Evolutionary conservation across 2,113 vertebrate genomes (phyloP).

Genomic region (Lepus europaeus): DNA sequence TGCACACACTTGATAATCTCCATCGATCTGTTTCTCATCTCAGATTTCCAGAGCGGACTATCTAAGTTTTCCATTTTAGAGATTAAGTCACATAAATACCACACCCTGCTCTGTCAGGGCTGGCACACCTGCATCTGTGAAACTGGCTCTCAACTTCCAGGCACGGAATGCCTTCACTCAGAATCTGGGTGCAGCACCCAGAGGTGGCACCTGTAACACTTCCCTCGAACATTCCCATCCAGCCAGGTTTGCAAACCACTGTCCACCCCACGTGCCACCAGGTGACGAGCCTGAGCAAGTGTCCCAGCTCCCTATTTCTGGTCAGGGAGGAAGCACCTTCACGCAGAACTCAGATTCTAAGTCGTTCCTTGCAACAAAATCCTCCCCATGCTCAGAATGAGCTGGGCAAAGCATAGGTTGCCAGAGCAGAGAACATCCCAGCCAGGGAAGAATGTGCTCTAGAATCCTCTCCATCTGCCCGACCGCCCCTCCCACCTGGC

Average conservation of each 20-base stretch:
- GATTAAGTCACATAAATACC: constrained; percentile 27
- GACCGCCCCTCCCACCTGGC: background rate
- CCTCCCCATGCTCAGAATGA: background rate
- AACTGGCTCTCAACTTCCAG: background rate
- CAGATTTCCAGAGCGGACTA: background rate
- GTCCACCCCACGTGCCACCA: too few relatives aligned
- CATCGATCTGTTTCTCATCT: background rate
- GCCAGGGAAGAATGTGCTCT: background rate
- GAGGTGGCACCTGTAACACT: background rate
- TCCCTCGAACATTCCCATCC: background rate
- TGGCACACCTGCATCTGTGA: background rate
- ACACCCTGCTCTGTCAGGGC: background rate
- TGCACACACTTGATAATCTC: background rate
- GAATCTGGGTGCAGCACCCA: background rate
- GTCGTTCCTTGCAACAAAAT: background rate
- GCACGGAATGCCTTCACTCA: background rate
- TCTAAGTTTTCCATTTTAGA: constrained; percentile 8
- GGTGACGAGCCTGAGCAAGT: background rate
- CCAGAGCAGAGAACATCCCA: background rate
- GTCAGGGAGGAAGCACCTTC: background rate
- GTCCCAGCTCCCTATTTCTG: background rate
- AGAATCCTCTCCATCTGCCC: background rate
- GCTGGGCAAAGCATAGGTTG: background rate
- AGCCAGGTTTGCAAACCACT: background rate
- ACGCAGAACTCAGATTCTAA: background rate